phyloP scores from a whole-genome alignment of 2,888 invertebrate genomes.

The Rhingia campestris region DNA sequence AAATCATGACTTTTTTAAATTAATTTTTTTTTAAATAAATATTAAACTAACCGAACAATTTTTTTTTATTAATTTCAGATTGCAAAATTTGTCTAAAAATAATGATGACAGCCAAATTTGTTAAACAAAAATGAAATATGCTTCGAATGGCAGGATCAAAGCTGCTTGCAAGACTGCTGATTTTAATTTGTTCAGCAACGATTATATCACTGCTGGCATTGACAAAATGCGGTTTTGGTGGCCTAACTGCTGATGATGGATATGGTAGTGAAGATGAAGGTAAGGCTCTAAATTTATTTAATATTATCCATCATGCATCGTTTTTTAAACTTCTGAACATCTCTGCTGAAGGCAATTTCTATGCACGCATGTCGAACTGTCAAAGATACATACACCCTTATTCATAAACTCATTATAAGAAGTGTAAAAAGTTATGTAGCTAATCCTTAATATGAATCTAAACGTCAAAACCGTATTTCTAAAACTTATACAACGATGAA shows the following conservation, averaged over 20 bases:
- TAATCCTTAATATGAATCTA: too few species aligned
- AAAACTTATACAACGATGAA: too few species aligned
- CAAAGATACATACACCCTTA: too few species aligned
- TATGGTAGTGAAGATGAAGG: conserved; percentile 74
- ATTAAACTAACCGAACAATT: background rate
- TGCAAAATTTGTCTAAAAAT: background rate
- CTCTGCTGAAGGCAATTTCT: too few species aligned
- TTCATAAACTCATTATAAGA: too few species aligned
- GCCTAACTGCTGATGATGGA: conserved; percentile 77
- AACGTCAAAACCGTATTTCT: too few species aligned
- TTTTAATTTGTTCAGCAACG: conserved; percentile 80
- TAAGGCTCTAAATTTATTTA: background rate
- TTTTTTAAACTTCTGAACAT: too few species aligned
- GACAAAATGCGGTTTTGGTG: conserved; percentile 81
- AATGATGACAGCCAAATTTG: conserved; percentile 50
- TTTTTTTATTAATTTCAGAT: conserved; percentile 32
- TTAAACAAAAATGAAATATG: conserved; percentile 75
- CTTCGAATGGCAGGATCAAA: conserved; percentile 79
- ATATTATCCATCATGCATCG: too few species aligned
- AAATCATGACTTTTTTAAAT: too few species aligned
- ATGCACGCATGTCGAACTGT: too few species aligned
- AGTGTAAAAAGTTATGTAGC: too few species aligned
- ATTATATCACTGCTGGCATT: conserved; percentile 79
- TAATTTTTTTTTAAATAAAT: too few species aligned
- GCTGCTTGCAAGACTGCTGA: conserved; percentile 80